Conservation (phyloP, 2,888 invertebrate species). For the Eudasyphora cyanicolor region DNA sequence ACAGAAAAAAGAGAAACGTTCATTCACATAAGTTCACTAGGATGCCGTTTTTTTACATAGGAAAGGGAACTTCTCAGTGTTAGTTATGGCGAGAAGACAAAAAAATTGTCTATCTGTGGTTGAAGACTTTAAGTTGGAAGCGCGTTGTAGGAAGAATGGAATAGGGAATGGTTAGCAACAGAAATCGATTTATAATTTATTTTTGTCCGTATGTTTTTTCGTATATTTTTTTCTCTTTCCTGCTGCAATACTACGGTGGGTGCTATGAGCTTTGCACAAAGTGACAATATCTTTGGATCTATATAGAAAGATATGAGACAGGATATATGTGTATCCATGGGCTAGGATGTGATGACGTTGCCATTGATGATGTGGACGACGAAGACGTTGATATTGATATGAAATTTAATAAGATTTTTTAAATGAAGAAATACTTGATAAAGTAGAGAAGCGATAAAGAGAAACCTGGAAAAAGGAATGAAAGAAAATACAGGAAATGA, state of each 20-base stretch:
- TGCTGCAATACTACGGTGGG: background rate
- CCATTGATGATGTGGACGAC: background rate
- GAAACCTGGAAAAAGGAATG: background rate
- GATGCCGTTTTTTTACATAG: background rate
- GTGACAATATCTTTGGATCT: conserved; percentile 34
- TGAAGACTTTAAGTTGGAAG: conserved; percentile 47
- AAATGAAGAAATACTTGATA: conserved; percentile 42
- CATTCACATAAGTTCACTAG: no score
- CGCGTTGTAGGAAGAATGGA: background rate
- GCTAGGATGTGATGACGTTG: conserved; percentile 28
- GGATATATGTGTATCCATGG: conserved; percentile 20
- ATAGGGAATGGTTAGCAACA: conserved; percentile 25
- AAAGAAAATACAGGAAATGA: background rate
- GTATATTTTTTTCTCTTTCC: background rate
- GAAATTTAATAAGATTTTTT: conserved; percentile 60
- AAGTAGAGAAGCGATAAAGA: background rate
- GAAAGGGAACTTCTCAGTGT: conserved; percentile 45
- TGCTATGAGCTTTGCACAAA: conserved; percentile 14
- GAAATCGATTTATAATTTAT: conserved; percentile 64
- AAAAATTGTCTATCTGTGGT: conserved; percentile 21
- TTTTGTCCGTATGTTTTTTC: conserved; percentile 23
- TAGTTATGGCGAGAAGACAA: conserved; percentile 36
- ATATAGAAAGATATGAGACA: conserved; percentile 6
- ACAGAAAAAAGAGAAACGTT: conserved; percentile 18
- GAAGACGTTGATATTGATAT: conserved; percentile 46